These are phyloP conservation scores for Acrobasis repandana DNA, from an alignment of 2,888 invertebrate species.

Conservation along the genomic window DNA sequence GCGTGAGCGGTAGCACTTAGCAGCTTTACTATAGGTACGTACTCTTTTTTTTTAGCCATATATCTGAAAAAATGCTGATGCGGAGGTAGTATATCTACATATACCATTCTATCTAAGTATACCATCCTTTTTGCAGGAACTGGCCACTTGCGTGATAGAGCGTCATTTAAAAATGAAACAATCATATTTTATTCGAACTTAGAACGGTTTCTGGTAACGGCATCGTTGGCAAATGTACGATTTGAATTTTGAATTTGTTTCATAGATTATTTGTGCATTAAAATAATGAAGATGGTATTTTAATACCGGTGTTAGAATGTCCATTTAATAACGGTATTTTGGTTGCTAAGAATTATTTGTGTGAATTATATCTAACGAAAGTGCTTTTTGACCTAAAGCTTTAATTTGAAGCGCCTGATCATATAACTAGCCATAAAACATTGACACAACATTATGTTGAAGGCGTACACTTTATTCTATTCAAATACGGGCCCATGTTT, in stretches of 20 bases:
- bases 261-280: constrained; percentile 6
- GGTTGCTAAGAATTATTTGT: background rate
- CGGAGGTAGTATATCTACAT: background rate
- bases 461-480: constrained; percentile 11
- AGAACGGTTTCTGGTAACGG: background rate
- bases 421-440: background rate
- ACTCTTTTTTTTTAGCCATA: too few species aligned
- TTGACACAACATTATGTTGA: constrained; percentile 7
- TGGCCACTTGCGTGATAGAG: constrained; percentile 28
- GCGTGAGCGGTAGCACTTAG: too few species aligned
- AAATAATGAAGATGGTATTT: background rate
- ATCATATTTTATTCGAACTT: background rate
- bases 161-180: constrained; percentile 24
- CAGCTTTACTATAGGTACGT: background rate
- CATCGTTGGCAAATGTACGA: constrained; percentile 15
- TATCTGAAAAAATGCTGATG: constrained; percentile 5
- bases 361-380: background rate
- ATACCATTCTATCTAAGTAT: background rate
- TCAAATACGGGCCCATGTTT: constrained; percentile 23
- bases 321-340: background rate
- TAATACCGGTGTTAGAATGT: background rate
- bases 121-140: constrained; percentile 12
- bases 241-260: constrained; percentile 13
- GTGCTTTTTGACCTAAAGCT: too few species aligned
- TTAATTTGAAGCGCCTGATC: background rate